Evolutionary conservation across 1,140 invertebrate species (phyloP).

Genomic region (Drosophila sucinea): DNA sequence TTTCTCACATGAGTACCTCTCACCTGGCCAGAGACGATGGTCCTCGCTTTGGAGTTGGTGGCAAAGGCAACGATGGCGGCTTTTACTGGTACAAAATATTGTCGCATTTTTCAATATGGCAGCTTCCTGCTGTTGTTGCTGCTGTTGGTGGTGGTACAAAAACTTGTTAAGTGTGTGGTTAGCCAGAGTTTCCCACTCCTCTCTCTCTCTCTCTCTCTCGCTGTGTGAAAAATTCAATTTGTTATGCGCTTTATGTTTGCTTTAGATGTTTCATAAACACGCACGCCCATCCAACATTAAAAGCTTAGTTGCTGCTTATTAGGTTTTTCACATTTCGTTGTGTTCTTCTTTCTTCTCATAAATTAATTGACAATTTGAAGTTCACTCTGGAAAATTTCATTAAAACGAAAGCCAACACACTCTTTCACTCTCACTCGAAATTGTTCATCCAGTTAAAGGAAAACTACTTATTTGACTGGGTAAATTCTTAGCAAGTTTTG

Average conservation of each 20-base stretch:
- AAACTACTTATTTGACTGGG: conserved; percentile 59
- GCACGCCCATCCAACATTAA: conserved; percentile 43
- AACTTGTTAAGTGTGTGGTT: conserved; percentile 78
- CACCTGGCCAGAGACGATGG: not conserved
- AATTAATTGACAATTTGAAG: conserved; percentile 54
- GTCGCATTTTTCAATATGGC: conserved; percentile 76
- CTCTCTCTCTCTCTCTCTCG: not conserved
- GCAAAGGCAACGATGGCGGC: not conserved
- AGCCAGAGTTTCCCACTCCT: conserved; percentile 17
- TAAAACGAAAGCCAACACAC: conserved; percentile 60
- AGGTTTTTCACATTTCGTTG: conserved; percentile 8
- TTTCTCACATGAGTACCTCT: conserved; percentile 23
- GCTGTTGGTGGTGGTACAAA: conserved; percentile 36
- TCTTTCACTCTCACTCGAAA: conserved; percentile 1
- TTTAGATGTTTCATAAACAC: conserved; percentile 57
- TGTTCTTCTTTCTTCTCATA: conserved; percentile 47
- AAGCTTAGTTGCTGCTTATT: conserved; percentile 49
- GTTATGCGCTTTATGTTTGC: conserved; percentile 75
- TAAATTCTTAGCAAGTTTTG: conserved; percentile 37
- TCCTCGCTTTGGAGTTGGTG: not conserved
- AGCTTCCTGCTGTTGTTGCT: conserved; percentile 22
- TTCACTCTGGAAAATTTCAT: conserved; percentile 50
- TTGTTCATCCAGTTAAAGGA: not conserved
- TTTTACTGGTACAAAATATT: conserved; percentile 63
- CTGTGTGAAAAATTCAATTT: conserved; percentile 73